Conservation (phyloP, 2,113 vertebrate species). For the Anarrhichthys ocellatus region DNA sequence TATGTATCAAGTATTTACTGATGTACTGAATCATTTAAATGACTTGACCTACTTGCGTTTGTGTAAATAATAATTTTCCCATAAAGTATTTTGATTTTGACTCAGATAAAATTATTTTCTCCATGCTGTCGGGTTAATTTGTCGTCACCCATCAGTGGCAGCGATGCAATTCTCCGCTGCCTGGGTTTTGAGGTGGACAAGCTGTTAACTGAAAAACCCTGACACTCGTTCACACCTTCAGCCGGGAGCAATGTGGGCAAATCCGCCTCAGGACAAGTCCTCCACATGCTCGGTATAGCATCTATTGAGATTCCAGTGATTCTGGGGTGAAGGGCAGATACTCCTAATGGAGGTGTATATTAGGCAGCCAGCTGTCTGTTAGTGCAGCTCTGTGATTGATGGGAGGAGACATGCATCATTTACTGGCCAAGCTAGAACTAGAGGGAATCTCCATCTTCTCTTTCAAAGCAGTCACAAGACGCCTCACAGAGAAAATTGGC, state of each 20-base stretch:
- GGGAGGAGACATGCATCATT: conserved; percentile 82
- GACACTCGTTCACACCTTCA: conserved; percentile 60
- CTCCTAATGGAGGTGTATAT: conserved; percentile 79
- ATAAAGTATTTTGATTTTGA: conserved; percentile 12
- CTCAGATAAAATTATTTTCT: conserved; percentile 18
- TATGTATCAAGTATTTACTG: conserved; percentile 21
- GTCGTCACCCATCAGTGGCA: conserved; percentile 4
- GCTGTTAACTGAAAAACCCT: conserved; percentile 51
- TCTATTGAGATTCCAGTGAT: conserved; percentile 66
- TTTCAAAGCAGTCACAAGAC: conserved; percentile 77
- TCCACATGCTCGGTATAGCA: conserved; percentile 18
- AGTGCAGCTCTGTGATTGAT: conserved; percentile 77
- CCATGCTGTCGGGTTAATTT: conserved; percentile 34
- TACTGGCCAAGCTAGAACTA: conserved; percentile 78
- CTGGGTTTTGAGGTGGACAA: conserved; percentile 37
- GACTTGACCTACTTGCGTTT: conserved; percentile 13
- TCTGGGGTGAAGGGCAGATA: conserved; percentile 62
- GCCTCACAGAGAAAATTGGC: conserved; percentile 78
- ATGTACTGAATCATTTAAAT: conserved; percentile 2
- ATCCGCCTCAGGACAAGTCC: conserved; percentile 54
- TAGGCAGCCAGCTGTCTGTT: conserved; percentile 81
- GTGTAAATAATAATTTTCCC: neutral
- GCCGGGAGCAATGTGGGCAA: conserved; percentile 31
- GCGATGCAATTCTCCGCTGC: conserved; percentile 8
- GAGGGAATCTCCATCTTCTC: conserved; percentile 81